Base-by-base conservation (phyloP, 2,797 vertebrate genomes). In the Anomalospiza imberbis region DNA sequence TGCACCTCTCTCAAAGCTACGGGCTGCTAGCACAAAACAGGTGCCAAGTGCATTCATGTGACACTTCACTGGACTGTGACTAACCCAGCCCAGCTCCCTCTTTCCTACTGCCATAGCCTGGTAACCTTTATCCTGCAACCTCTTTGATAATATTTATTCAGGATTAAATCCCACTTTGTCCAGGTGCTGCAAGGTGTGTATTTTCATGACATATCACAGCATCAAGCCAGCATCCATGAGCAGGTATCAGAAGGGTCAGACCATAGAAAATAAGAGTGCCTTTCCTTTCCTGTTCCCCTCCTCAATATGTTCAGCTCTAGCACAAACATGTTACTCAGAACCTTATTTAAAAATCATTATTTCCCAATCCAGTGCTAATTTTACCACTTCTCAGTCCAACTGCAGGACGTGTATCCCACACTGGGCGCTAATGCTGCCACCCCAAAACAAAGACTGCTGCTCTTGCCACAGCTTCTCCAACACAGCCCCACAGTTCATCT, bases 61-160 rank as follows among this genome's bases (percentile, higher is more conserved):
- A 70, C 14, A 65, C 20, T n/a, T 34, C 0, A n/a, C 8, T 31
- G 54, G 40, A 14, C 31, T 3, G 16, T 1, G 54, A 42, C 6
- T 17, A 28, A 68, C 12, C 15, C 40, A 77, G 10, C 45, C 68
- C 45, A 73, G 67, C 36, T 55, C 45, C 4, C 2, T 4, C 51
- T 13, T 13, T 55, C 81, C 50, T 54, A 9, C 2, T 34, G 34
- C 62, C 50, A 7, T 1, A 51, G n/a, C 24, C 44, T 42, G 34
- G 28, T 2, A 67, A 26, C 9, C 9, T 47, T 54, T 20, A 82
- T 34, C 22, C 57, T 40, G 29, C 17, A 68, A 48, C 32, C 18
- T 21, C 14, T 7, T 4, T 0, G 1, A 1, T 6, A 50, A 7
- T 9, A 25, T 55, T 51, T 26, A 42, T 5, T 67, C 57, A 77